Percentiles rank a stretch among this genome's conserved stretches.
Conservation (phyloP, 1,140 invertebrate species). For the Drosophila nannoptera region DNA sequence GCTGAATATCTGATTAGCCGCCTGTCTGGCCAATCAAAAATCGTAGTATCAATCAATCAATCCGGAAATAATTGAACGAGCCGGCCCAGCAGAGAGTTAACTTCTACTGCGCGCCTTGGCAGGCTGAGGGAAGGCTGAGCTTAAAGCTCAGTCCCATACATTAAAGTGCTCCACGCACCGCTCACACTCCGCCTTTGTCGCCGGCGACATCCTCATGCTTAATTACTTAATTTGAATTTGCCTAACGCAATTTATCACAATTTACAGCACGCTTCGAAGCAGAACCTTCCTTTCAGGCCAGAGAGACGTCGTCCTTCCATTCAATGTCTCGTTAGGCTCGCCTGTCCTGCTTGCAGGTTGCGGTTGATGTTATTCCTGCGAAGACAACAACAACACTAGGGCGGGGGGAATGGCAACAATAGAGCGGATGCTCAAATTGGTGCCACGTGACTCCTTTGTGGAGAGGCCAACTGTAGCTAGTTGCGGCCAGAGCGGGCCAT, state of each 20-base stretch:
- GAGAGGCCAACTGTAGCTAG: slow-evolving; percentile 45
- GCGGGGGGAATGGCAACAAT: slow-evolving; percentile 22
- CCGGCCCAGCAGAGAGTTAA: slow-evolving; percentile 4
- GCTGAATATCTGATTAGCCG: slow-evolving; percentile 70
- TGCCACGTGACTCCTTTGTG: slow-evolving; percentile 74
- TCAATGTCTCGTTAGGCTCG: slow-evolving; percentile 12
- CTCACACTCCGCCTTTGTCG: not conserved
- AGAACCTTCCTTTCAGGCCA: not conserved
- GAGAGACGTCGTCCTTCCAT: slow-evolving; percentile 2
- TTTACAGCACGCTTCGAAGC: slow-evolving; percentile 39
- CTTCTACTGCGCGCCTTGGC: not conserved
- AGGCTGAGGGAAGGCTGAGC: no score
- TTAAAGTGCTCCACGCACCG: no score
- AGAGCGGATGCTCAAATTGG: slow-evolving; percentile 70
- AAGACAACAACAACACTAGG: slow-evolving; percentile 19
- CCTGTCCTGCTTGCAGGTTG: slow-evolving; percentile 32
- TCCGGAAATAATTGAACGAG: slow-evolving; percentile 59
- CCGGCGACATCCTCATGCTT: slow-evolving; percentile 31
- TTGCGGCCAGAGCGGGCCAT: slow-evolving; percentile 27
- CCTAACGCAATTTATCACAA: slow-evolving; percentile 74
- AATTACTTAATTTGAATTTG: slow-evolving; percentile 78
- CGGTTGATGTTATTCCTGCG: slow-evolving; percentile 52
- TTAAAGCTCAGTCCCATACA: no score
- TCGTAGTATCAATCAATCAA: slow-evolving; percentile 67
- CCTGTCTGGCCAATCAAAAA: slow-evolving; percentile 54